These are phyloP conservation scores for Mareca penelope DNA, from an alignment of 2,797 vertebrate species.

Conservation along the genomic window DNA sequence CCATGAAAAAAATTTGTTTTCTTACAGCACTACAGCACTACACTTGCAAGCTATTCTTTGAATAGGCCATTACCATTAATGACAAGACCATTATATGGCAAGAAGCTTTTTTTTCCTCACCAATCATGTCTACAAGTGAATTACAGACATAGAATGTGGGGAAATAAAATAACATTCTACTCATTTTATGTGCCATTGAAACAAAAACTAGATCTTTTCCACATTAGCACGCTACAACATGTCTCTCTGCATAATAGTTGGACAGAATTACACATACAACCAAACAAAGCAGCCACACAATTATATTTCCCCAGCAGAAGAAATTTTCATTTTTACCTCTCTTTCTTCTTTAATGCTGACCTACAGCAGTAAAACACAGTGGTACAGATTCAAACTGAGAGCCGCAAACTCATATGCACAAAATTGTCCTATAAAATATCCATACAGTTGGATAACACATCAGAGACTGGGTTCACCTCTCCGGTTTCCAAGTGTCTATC, in stretches of 20 bases:
- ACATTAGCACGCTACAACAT: background rate
- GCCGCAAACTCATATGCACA: background rate
- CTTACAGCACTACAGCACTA: constrained; percentile 13
- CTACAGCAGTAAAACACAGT: background rate
- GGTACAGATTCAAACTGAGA: background rate
- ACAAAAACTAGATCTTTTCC: background rate
- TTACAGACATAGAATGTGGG: background rate
- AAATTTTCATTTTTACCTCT: background rate
- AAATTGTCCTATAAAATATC: background rate
- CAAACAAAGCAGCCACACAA: background rate
- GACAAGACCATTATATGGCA: background rate
- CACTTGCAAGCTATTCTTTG: constrained; percentile 43
- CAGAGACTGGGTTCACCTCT: background rate
- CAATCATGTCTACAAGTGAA: background rate
- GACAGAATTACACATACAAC: background rate
- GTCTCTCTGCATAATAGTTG: background rate
- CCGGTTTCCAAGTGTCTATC: background rate
- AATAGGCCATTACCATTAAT: background rate
- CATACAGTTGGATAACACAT: background rate
- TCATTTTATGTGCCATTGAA: background rate
- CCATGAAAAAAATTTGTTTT: constrained; percentile 18
- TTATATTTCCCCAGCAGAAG: accelerated
- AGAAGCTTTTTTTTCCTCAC: background rate
- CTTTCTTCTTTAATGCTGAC: background rate
- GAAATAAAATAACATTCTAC: background rate